phyloP scores from a whole-genome alignment of 2,797 vertebrate genomes.

The Mergus octosetaceus region DNA sequence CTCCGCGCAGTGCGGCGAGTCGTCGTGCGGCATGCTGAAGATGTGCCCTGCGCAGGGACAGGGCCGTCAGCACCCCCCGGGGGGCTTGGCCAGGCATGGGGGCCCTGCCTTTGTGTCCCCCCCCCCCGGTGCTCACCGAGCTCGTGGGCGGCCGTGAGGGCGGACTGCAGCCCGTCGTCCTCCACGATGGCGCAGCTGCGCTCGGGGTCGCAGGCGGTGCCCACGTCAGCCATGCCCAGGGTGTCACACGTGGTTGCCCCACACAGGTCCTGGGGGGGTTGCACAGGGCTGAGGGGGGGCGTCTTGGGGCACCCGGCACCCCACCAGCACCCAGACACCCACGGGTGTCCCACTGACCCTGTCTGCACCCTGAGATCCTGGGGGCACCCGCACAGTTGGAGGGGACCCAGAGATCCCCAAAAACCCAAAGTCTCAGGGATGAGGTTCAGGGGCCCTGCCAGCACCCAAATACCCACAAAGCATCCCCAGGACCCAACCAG shows the following conservation, averaged over 20 bases:
- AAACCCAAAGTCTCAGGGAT: background rate
- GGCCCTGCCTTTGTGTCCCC: background rate
- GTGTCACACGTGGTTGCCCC: constrained; percentile 77
- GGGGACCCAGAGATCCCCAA: background rate
- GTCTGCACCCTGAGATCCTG: background rate
- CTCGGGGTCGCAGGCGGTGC: constrained; percentile 74
- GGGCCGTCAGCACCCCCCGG: background rate
- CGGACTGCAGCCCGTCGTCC: constrained; percentile 77
- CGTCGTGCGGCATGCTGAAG: constrained; percentile 80
- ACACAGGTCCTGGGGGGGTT: constrained; percentile 73
- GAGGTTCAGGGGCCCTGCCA: background rate
- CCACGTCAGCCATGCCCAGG: constrained; percentile 80
- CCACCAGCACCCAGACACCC: background rate
- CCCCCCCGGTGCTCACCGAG: constrained; percentile 42
- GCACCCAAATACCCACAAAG: too few species aligned
- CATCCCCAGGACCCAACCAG: background rate
- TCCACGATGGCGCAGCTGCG: constrained; percentile 79
- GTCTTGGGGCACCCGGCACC: background rate
- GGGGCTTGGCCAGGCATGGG: background rate
- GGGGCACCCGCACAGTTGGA: background rate
- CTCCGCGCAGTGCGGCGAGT: constrained; percentile 63
- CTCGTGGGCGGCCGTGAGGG: constrained; percentile 78
- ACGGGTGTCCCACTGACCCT: background rate
- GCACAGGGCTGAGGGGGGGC: rapidly evolving
- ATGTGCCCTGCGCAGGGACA: constrained; percentile 60